phyloP scores from a whole-genome alignment of 2,113 vertebrate genomes.

The Chloroceryle aenea region DNA sequence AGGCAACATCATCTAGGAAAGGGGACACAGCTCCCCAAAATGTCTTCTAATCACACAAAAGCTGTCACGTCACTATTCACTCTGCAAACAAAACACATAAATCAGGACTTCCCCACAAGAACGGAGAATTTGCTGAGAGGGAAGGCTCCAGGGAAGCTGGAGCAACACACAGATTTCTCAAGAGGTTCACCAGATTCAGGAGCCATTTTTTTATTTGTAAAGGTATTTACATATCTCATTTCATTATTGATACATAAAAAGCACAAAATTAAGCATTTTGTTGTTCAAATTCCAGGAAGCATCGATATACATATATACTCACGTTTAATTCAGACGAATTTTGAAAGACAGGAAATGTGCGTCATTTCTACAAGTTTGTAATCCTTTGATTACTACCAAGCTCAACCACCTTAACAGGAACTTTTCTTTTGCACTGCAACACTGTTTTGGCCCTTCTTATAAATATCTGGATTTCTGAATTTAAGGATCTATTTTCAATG shows the following conservation, averaged over 20 bases:
- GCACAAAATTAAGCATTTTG: not conserved
- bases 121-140: not conserved
- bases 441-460: not conserved
- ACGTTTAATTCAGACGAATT: not conserved
- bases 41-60: not conserved
- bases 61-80: fast-evolving
- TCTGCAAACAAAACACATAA: not conserved
- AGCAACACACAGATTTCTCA: not conserved
- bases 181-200: not conserved
- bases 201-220: not conserved
- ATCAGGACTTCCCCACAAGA: not conserved
- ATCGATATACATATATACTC: not conserved
- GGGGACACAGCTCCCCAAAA: not conserved
- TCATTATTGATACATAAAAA: not conserved
- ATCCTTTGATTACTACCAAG: not conserved
- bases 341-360: not conserved
- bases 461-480: not conserved
- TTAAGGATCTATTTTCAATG: not conserved
- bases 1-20: not conserved
- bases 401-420: not conserved
- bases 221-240: not conserved
- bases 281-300: not conserved
- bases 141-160: not conserved
- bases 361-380: not conserved
- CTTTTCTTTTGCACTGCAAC: not conserved